These are phyloP conservation scores for Podarcis raffonei DNA, from an alignment of 2,113 vertebrate species.

Conservation along the genomic window DNA sequence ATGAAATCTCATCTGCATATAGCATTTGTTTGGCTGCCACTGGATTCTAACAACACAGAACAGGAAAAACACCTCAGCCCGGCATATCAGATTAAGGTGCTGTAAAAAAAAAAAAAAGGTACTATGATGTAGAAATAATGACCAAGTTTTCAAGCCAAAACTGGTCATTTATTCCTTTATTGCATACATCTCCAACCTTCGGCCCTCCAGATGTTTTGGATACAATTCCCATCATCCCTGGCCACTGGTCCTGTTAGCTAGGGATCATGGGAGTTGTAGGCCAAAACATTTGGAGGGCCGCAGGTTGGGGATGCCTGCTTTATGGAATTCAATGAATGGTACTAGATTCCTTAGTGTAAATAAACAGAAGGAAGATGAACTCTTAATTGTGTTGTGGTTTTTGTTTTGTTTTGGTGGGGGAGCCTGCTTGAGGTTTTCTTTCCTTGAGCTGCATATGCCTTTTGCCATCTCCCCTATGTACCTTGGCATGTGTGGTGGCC, in stretches of 20 bases:
- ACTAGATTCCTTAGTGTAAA: neutral
- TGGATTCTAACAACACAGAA: neutral
- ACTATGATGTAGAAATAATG: constrained; percentile 12
- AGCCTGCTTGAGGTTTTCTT: neutral
- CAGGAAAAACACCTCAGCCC: neutral
- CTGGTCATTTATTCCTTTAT: neutral
- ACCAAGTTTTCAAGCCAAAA: neutral
- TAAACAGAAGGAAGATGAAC: neutral
- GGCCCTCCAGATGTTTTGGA: too few species aligned
- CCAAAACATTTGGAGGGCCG: too few species aligned
- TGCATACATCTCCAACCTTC: too few species aligned
- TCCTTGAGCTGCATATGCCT: constrained; percentile 6
- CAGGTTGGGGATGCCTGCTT: too few species aligned
- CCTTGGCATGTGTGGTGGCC: constrained; percentile 11
- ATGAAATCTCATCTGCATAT: neutral
- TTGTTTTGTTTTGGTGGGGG: neutral
- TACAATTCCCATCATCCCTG: too few species aligned
- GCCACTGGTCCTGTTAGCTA: too few species aligned
- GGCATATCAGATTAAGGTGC: constrained; percentile 20
- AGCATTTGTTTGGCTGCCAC: constrained; percentile 1
- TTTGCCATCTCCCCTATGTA: constrained; percentile 4
- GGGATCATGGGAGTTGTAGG: too few species aligned
- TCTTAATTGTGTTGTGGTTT: neutral
- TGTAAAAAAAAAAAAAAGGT: neutral
- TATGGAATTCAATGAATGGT: neutral